Evolutionary conservation across 2,113 vertebrate genomes (phyloP).

Genomic region (Actenoides hombroni): DNA sequence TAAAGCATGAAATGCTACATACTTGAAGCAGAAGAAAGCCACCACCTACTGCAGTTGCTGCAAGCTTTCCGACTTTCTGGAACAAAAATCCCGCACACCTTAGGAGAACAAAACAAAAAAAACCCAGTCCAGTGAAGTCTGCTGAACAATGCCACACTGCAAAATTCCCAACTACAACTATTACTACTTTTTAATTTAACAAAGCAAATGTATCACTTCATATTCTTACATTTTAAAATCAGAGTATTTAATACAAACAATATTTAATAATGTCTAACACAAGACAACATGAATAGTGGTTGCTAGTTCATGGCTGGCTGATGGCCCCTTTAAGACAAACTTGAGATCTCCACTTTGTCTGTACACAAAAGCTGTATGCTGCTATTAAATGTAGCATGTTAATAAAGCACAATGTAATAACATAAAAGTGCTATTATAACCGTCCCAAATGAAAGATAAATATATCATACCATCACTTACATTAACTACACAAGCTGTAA

Average conservation of each 20-base stretch:
- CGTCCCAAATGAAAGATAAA: background rate
- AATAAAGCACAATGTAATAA: background rate
- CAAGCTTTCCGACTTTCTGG: slow-evolving; percentile 96
- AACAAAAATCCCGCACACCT: slow-evolving; percentile 98
- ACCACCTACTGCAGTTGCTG: slow-evolving; percentile 93
- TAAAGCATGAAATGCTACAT: slow-evolving; percentile 57
- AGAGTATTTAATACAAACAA: background rate
- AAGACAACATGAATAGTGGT: background rate
- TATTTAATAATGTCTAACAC: background rate
- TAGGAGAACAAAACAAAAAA: slow-evolving; percentile 58
- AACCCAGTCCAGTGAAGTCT: slow-evolving; percentile 40
- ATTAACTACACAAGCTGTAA: background rate
- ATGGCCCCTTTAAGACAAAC: background rate
- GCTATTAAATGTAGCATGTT: background rate
- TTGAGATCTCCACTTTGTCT: background rate
- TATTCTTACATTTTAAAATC: background rate
- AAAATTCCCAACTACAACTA: background rate
- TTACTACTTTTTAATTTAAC: background rate
- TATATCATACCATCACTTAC: background rate
- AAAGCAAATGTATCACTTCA: background rate
- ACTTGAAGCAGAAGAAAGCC: slow-evolving; percentile 96
- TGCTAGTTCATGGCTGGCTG: background rate
- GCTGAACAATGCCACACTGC: background rate
- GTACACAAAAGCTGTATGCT: background rate
- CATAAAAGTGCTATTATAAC: background rate